Conservation (phyloP, 2,113 vertebrate species). For the Clarias magur region DNA sequence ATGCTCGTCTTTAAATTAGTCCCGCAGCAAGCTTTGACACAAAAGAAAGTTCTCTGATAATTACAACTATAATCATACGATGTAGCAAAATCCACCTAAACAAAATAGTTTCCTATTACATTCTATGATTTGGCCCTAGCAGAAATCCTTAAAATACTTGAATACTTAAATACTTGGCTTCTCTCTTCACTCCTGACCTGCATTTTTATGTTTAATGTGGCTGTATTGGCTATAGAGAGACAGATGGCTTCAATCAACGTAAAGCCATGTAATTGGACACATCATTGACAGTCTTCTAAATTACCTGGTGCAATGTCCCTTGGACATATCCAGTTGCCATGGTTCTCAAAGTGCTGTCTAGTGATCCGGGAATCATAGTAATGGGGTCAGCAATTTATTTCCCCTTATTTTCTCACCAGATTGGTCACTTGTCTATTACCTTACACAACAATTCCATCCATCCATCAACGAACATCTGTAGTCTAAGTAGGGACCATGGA, state of each 20-base stretch:
- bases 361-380: neutral
- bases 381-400: neutral
- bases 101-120: neutral
- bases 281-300: neutral
- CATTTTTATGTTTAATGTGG: neutral
- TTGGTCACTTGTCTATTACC: neutral
- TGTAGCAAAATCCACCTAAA: neutral
- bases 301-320: neutral
- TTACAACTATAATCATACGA: neutral
- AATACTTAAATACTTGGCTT: neutral
- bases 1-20: conserved; percentile 12
- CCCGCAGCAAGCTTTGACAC: conserved; percentile 7
- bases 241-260: neutral
- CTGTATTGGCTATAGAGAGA: neutral
- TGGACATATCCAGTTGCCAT: neutral
- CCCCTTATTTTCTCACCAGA: neutral
- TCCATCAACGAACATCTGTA: too few species aligned
- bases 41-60: conserved; percentile 2
- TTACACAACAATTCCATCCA: neutral
- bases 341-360: neutral
- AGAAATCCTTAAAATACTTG: neutral
- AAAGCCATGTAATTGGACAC: neutral
- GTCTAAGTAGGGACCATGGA: too few species aligned
- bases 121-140: neutral
- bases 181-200: neutral